Percentiles rank a stretch among this genome's conserved stretches.
These are phyloP conservation scores for Timema podura DNA, from an alignment of 2,888 invertebrate species.

Conservation along the genomic window DNA sequence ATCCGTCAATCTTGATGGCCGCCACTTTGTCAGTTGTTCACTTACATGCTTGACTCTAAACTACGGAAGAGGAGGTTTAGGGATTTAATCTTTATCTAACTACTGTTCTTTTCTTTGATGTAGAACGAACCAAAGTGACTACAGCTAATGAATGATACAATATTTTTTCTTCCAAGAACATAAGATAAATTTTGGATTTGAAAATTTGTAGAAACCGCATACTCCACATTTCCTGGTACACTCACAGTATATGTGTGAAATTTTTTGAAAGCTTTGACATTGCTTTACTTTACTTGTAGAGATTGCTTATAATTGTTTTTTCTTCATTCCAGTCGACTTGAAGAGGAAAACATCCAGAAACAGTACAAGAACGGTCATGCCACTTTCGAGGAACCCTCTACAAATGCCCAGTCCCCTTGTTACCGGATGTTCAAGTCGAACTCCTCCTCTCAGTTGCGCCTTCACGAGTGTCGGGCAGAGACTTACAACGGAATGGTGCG, in stretches of 20 bases:
- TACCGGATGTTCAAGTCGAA: slow-evolving; percentile 25
- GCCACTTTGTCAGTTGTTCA: too few relatives aligned
- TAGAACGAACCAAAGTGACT: too few relatives aligned
- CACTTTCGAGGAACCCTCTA: slow-evolving; percentile 1
- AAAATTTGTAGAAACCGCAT: too few relatives aligned
- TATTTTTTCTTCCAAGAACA: too few relatives aligned
- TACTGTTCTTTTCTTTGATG: too few relatives aligned
- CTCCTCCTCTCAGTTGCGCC: slow-evolving; percentile 46
- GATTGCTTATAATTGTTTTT: slow-evolving; percentile 15
- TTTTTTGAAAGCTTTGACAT: slow-evolving; percentile 15
- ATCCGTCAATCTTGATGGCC: too few relatives aligned
- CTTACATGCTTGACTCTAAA: too few relatives aligned
- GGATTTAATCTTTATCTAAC: too few relatives aligned
- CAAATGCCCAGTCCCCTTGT: neutral
- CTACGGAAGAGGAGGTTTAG: too few relatives aligned
- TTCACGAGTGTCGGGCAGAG: slow-evolving; percentile 91
- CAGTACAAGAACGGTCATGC: slow-evolving; percentile 21
- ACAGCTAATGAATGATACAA: too few relatives aligned
- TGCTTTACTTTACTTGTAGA: neutral
- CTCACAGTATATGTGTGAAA: neutral
- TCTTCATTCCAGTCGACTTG: slow-evolving; percentile 47
- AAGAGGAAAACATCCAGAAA: slow-evolving; percentile 51
- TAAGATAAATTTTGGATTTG: too few relatives aligned
- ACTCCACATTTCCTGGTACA: too few relatives aligned
- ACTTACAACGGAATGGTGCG: slow-evolving; percentile 93